Evolutionary conservation across 1,140 invertebrate species (phyloP), one percentile per base, ranked within the genome.

Genomic region (Macrosteles quadrilineatus): DNA sequence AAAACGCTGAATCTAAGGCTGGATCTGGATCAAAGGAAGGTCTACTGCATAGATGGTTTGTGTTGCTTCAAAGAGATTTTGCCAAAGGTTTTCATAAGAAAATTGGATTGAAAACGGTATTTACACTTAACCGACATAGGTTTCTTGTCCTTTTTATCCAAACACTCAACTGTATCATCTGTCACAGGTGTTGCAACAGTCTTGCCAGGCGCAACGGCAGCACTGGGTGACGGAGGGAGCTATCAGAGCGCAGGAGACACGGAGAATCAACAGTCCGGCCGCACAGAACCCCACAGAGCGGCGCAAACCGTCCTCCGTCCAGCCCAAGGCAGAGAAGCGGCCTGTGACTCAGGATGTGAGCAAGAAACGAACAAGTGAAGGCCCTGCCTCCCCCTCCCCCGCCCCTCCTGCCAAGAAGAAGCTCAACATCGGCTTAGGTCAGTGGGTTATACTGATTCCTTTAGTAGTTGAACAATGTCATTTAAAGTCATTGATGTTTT

Each of bases 141-240:
- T n/a, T n/a, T n/a, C n/a, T n/a, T n/a, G n/a, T n/a, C n/a, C n/a
- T n/a, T n/a, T n/a, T n/a, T n/a, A n/a, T n/a, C n/a, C n/a, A n/a
- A n/a, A n/a, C n/a, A n/a, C n/a, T n/a, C n/a, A n/a, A n/a, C n/a
- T n/a, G n/a, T n/a, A n/a, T n/a, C n/a, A n/a, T n/a, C n/a, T 36
- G 4, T 36, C 32, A 14, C 11, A 70, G 31, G 66, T 73, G 31
- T 68, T 76, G 17, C 68, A 72, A 31, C 71, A 75, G n/a, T 76
- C 75, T 11, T 76, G 72, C 50, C 32, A 73, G 55, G 68, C 70
- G 2, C 75, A 76, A 57, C 67, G 73, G 17, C 71, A 73, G 30
- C 73, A 76, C 45, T 76, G 74, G 74, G 62, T 70, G 17, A 43
- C 71, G 21, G 72, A 73, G 68, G 72, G 74, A 23, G 71, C 47